Conservation (phyloP, 2,113 vertebrate species). For the Podocnemis expansa region DNA sequence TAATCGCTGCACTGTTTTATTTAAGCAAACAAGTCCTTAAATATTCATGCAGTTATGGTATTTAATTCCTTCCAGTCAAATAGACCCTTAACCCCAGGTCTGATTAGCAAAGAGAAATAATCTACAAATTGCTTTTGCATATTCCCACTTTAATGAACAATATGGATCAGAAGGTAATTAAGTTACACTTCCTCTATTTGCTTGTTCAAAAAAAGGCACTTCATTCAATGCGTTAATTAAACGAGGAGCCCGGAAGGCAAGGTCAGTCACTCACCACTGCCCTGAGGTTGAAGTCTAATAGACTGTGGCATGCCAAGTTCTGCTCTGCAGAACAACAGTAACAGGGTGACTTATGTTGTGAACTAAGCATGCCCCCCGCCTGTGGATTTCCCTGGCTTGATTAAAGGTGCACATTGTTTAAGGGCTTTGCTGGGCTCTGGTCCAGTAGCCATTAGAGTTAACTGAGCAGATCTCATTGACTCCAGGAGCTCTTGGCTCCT, state of each 20-base stretch:
- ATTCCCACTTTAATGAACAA: background rate
- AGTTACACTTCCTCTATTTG: conserved; percentile 17
- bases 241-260: rapidly evolving
- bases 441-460: background rate
- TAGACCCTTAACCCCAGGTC: conserved; percentile 25
- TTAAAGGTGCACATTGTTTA: background rate
- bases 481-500: background rate
- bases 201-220: background rate
- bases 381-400: rapidly evolving
- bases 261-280: background rate
- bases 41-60: background rate
- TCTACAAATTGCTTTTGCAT: conserved; percentile 6
- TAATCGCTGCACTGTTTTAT: background rate
- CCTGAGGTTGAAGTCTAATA: background rate
- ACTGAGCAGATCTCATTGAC: background rate
- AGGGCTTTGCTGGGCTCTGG: background rate
- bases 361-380: background rate
- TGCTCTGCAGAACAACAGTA: background rate
- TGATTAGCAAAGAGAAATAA: background rate
- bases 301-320: background rate
- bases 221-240: background rate
- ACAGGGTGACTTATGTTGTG: background rate
- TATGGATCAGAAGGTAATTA: conserved; percentile 5
- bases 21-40: background rate
- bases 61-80: conserved; percentile 17